Conservation (phyloP, 1,140 invertebrate species). For the Macrobrachium rosenbergii region DNA sequence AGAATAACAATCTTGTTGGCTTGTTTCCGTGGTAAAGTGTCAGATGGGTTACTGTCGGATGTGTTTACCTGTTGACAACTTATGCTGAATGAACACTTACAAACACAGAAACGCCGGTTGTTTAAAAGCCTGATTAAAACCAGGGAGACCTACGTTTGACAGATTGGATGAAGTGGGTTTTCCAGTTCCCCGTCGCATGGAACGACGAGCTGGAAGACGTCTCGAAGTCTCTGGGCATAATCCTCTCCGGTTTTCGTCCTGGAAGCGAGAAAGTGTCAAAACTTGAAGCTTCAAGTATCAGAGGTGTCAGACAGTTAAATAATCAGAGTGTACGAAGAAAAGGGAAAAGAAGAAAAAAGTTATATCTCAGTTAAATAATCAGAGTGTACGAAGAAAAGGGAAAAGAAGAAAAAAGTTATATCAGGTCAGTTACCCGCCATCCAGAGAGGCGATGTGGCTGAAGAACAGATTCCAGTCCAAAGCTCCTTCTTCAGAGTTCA, state of each 20-base stretch:
- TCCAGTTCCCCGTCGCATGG: not conserved
- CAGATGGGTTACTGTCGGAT: too few relatives aligned
- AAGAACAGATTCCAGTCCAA: conserved; percentile 1
- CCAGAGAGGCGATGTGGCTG: not conserved
- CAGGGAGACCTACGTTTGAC: not conserved
- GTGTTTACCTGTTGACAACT: too few relatives aligned
- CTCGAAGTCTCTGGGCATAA: not conserved
- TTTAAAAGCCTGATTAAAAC: too few relatives aligned
- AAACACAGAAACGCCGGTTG: too few relatives aligned
- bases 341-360: not conserved
- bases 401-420: not conserved
- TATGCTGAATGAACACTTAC: too few relatives aligned
- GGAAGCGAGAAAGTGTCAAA: not conserved
- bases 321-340: too few relatives aligned
- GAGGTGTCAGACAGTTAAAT: too few relatives aligned
- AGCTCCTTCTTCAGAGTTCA: not conserved
- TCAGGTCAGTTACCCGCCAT: not conserved
- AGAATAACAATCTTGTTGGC: too few relatives aligned
- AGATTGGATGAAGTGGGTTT: not conserved
- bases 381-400: not conserved
- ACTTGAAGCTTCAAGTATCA: not conserved
- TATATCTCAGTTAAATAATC: too few relatives aligned
- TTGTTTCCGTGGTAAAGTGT: too few relatives aligned
- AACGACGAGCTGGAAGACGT: not conserved
- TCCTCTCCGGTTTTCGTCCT: not conserved